Base-by-base conservation (phyloP, 53 echinoderm and acorn worm species). In the Stichopus horrens region DNA sequence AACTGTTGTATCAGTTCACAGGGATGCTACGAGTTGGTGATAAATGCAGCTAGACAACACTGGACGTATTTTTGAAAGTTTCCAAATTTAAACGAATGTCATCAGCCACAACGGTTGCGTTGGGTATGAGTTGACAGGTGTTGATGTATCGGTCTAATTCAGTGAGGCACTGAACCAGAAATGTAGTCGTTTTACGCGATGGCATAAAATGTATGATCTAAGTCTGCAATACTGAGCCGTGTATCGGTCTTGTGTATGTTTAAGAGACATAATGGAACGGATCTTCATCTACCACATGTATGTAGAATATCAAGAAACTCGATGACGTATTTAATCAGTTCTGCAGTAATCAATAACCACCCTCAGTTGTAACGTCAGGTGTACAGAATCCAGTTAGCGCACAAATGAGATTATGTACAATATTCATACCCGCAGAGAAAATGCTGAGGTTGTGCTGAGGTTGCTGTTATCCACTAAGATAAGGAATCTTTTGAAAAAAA, bases 201-300 rank as follows among this genome's bases (percentile, higher is more conserved):
- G 81, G 81, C 81, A 81, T 81, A 56, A 81, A 81, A 81, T 20
- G 71, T 71, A 71, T 71, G 71, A 71, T 71, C 16, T 16, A 18
- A 71, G 14, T 20, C 71, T 18, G n/a, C 19, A 71, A n/a, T n/a
- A 4, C 18, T 6, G 8, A 59, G 59, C 8, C 8, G 59, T 71
- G 19, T 18, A 13, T 20, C n/a, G 19, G 7, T 18, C n/a, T 21
- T 57, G 6, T 56, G 56, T 81, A 57, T 91, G 79, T 91, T 87
- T 82, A 78, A 74, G 79, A 65, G 68, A 75, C 60, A 87, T 76
- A 88, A 90, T 63, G 86, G 67, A 86, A 88, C 73, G 74, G 79
- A 78, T 58, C 74, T 91, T 71, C 87, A 78, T 58, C 74, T 91
- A 79, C 87, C 79, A 79, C 19, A 74, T 79, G 91, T 77, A 91